Evolutionary conservation across 2,797 vertebrate genomes (phyloP).

Genomic region (Microcaecilia unicolor): DNA sequence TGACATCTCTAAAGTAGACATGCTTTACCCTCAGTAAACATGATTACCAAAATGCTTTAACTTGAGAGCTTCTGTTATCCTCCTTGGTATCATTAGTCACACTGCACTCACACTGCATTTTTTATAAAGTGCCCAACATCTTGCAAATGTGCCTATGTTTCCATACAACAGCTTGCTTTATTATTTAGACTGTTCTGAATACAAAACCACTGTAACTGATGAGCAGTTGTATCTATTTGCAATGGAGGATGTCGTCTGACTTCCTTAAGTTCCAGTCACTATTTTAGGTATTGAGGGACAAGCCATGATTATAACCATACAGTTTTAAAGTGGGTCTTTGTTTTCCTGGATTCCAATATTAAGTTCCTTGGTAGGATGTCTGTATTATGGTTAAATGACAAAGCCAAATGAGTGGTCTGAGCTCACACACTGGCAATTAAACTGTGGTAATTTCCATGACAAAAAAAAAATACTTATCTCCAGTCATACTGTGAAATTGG

Average conservation of each 20-base stretch:
- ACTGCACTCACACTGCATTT: conserved; percentile 50
- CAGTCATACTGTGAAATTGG: conserved; percentile 44
- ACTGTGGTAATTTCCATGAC: conserved; percentile 54
- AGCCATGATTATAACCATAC: too few species aligned
- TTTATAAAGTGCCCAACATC: conserved; percentile 44
- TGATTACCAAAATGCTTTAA: conserved; percentile 62
- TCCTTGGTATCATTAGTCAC: conserved; percentile 57
- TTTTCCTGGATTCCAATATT: conserved; percentile 45
- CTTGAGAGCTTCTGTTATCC: conserved; percentile 58
- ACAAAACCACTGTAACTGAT: conserved; percentile 36
- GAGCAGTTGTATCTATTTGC: conserved; percentile 37
- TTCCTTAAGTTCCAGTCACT: conserved; percentile 27
- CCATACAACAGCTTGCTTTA: conserved; percentile 52
- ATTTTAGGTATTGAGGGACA: conserved; percentile 14
- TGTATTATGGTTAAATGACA: conserved; percentile 51
- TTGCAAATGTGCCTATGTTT: conserved; percentile 47
- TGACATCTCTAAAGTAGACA: conserved; percentile 69
- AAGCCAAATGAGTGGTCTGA: conserved; percentile 56
- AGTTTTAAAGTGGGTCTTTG: conserved; percentile 34
- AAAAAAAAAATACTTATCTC: conserved; percentile 53
- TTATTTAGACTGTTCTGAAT: conserved; percentile 33
- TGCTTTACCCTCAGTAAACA: conserved; percentile 61
- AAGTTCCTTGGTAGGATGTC: conserved; percentile 49
- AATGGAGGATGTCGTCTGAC: conserved; percentile 12
- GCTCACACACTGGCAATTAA: conserved; percentile 50